These are phyloP conservation scores for Globodera ellingtonae DNA, from an alignment of 1,140 invertebrate genomes.

Conservation along the genomic window DNA sequence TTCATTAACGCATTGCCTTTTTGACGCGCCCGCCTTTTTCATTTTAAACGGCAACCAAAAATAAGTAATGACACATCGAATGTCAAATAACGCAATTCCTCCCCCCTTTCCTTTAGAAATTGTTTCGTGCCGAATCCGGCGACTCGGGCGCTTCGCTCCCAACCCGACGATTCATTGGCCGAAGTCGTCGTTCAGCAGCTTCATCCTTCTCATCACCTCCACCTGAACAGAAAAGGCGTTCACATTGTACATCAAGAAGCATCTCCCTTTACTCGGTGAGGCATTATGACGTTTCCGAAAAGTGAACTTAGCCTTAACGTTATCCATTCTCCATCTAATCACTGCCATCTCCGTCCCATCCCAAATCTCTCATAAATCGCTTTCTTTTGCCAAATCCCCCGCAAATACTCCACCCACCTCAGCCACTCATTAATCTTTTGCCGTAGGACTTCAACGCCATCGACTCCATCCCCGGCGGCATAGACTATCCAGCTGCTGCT, in stretches of 20 bases:
- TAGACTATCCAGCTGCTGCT: background rate
- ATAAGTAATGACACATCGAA: no score
- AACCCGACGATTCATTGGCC: background rate
- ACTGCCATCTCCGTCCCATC: background rate
- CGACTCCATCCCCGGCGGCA: background rate
- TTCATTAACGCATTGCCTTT: no score
- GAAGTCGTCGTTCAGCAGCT: background rate
- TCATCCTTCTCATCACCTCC: background rate
- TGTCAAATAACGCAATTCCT: no score
- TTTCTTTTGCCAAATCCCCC: background rate
- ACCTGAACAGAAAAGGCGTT: background rate
- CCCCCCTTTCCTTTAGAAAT: background rate
- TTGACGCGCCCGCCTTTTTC: no score
- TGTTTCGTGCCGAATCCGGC: background rate
- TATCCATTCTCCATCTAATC: no score
- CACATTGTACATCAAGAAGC: background rate
- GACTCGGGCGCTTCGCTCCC: background rate
- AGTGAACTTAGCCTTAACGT: no score
- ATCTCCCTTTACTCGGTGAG: background rate
- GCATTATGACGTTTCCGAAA: background rate
- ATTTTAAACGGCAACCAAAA: no score
- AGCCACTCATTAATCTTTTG: background rate
- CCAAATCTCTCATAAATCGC: background rate
- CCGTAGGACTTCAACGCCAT: constrained; percentile 1
- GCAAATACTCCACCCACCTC: no score